These are phyloP conservation scores for Aethina tumida DNA, from an alignment of 1,140 invertebrate species.

Conservation along the genomic window DNA sequence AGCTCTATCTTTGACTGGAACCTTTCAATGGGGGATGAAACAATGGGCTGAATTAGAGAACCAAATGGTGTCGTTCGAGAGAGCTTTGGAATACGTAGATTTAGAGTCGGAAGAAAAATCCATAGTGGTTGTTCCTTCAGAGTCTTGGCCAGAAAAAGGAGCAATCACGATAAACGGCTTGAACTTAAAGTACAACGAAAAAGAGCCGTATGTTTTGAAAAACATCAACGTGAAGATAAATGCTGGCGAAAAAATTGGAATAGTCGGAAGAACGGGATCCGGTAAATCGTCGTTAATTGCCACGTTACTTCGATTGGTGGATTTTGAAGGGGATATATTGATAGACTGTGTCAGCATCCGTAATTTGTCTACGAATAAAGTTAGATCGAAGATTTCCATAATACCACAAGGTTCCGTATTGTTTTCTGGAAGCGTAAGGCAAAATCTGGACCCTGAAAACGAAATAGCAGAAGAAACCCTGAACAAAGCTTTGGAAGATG, in stretches of 20 bases:
- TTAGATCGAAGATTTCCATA: conserved; percentile 62
- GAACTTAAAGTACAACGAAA: conserved; percentile 40
- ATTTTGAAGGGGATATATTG: conserved; percentile 44
- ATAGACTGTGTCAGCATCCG: conserved; percentile 49
- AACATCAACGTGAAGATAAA: conserved; percentile 41
- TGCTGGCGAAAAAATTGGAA: conserved; percentile 54
- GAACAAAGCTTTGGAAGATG: conserved; percentile 40
- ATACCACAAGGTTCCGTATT: conserved; percentile 73
- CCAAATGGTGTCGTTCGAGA: conserved; percentile 73
- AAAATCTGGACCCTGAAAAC: conserved; percentile 74
- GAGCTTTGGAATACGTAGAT: conserved; percentile 56
- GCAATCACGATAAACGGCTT: conserved; percentile 46
- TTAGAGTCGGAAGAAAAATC: conserved; percentile 55
- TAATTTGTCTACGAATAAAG: conserved; percentile 44
- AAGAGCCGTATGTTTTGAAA: conserved; percentile 39
- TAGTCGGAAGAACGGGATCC: conserved; percentile 79
- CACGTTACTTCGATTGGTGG: conserved; percentile 62
- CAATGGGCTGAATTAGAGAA: conserved; percentile 75
- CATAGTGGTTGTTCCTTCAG: conserved; percentile 49
- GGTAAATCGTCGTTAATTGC: conserved; percentile 83
- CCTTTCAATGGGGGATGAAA: conserved; percentile 76
- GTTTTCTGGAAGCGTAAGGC: conserved; percentile 63
- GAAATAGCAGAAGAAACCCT: conserved; percentile 37
- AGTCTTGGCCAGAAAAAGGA: conserved; percentile 56
- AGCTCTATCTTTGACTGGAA: conserved; percentile 58